Base-by-base conservation (phyloP, 2,797 vertebrate genomes). In the Poeciliopsis presidionis region DNA sequence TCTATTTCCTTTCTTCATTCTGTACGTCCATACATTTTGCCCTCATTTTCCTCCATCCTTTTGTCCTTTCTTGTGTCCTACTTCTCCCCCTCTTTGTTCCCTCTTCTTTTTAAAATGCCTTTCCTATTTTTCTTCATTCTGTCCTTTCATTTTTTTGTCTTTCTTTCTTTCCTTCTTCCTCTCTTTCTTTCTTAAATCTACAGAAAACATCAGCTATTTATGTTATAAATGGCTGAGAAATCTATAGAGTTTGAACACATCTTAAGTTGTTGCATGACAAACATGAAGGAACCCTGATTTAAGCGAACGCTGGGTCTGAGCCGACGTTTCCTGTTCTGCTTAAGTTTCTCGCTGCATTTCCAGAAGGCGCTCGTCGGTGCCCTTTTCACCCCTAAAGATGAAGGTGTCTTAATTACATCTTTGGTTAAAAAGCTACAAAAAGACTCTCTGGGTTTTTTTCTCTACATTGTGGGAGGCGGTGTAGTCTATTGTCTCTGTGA, bases 401-500 rank as follows among this genome's bases (percentile, higher is more conserved):
- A 90, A 92, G 91, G 92, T 91, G 91, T 91, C 91, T 93, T 94
- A 93, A 94, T 95, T 94, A 93, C 92, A 92, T 92, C 93, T 93
- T 92, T 92, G 91, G 87, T 93, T 91, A 93, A 92, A 94, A 94
- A 91, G 91, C 89, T 90, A 89, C 92, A 90, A 91, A 70, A 93
- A 94, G 87, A 91, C 90, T 91, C 87, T 84, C 85, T 75, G 83
- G 83, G 90, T 88, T 93, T 94, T 33, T 33, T 93, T 93, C 93
- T 91, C 89, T 78, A 88, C 90, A 83, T 91, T 88, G 89, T 86
- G 72, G 81, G 90, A 86, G 84, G 85, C 90, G 89, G 90, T 92
- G 91, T 92, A 93, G 92, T 93, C 91, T 91, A 93, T 94, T 93
- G 93, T 95, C 91, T 92, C 77, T 0, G 90, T 94, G 93, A 95